Evolutionary conservation across 2,113 vertebrate species (phyloP), one percentile per base, ranked within the genome.

Genomic region (Lophotis ruficrista): DNA sequence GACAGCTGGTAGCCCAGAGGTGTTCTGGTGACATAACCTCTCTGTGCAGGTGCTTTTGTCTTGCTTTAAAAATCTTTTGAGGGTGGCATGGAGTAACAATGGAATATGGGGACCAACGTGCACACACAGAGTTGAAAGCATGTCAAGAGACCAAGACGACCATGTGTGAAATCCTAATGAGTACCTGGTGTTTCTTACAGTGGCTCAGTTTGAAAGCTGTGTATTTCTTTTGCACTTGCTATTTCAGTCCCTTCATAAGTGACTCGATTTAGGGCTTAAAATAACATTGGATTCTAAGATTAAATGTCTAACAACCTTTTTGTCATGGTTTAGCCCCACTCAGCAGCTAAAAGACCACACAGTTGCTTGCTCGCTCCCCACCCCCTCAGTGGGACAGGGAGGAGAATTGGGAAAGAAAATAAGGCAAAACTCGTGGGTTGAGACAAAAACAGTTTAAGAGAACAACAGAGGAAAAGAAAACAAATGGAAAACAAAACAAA

Each of bases 61-160:
- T 83, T 72, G 33, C 75, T 79, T 45, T 70, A 56, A 64, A 50
- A 50, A 57, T 72, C 25, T 53, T 85, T 31, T 43, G 21, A 79
- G 27, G 33, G 9, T 60, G 6, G 28, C 25, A 22, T 0, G 1
- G 47, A 69, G 13, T 66, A 53, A 16, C 0, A 0, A 6, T 43
- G 43, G 54, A 68, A 70, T 47, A 27, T 69, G 37, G 7, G 5
- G 4, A 35, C 20, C 48, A 1, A 1, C 14, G 7, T 56, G 27
- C 8, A 2, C 16, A 33, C 35, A 28, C 25, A 27, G 16, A 47
- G 28, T 31, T 48, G 51, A 43, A 66, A 58, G 35, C 2, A 0
- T 31, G 14, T 54, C 54, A 50, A 64, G 22, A 53, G 27, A 41
- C 13, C 15, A 28, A 57, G 58, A 37, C 21, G 15, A 51, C 25